Conservation (phyloP, 2,113 vertebrate genomes). For the Serinus canaria region DNA sequence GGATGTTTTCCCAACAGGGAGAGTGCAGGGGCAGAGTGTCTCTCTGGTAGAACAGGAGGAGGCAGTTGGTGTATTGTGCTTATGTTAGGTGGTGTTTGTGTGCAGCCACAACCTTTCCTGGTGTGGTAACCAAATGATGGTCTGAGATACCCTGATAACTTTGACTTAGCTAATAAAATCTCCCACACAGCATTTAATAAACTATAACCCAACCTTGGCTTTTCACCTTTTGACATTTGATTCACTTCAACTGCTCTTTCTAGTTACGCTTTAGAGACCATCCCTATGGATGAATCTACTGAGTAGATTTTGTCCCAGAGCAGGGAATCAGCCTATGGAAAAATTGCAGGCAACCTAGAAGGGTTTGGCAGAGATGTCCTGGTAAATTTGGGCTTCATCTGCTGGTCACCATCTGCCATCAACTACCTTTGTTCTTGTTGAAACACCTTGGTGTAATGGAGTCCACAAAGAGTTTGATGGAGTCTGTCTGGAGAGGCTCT, state of each 20-base stretch:
- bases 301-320: background rate
- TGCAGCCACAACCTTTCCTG: background rate
- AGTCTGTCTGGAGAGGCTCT: background rate
- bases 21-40: background rate
- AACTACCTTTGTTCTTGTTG: background rate
- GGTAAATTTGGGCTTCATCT: background rate
- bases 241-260: background rate
- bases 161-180: background rate
- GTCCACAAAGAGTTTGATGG: background rate
- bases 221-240: background rate
- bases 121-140: slow-evolving; percentile 1
- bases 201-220: background rate
- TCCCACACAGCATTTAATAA: background rate
- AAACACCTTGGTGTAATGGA: background rate
- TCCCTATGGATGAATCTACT: background rate
- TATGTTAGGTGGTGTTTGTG: background rate
- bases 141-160: background rate
- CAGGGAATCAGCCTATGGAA: background rate
- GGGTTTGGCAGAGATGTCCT: background rate
- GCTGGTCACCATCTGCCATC: background rate
- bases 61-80: background rate
- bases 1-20: background rate
- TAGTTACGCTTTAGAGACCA: background rate
- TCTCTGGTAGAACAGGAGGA: background rate
- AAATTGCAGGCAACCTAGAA: background rate